These are phyloP conservation scores for Agonum fuliginosum DNA, from an alignment of 2,888 invertebrate species.

Conservation along the genomic window DNA sequence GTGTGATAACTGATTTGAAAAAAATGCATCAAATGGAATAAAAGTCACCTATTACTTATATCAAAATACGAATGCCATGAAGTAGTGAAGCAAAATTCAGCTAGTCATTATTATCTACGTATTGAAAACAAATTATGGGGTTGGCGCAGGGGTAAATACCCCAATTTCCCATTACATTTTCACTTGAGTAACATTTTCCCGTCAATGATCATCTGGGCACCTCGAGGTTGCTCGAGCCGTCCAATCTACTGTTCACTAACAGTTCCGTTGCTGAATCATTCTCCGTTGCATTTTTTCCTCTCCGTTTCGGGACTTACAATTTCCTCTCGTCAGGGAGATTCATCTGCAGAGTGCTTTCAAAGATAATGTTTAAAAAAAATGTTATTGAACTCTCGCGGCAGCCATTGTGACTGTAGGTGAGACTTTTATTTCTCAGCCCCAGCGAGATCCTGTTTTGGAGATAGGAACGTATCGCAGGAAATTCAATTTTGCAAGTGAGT, in stretches of 20 bases:
- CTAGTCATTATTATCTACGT: too few relatives aligned
- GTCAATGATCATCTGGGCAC: constrained; percentile 9
- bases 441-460: constrained; percentile 44
- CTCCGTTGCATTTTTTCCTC: constrained; percentile 40
- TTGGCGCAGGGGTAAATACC: not conserved
- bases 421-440: constrained; percentile 46
- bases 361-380: constrained; percentile 57
- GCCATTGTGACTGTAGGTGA: constrained; percentile 40
- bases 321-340: constrained; percentile 48
- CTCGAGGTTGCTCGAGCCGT: constrained; percentile 1
- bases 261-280: constrained; percentile 47
- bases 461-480: constrained; percentile 55
- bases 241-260: constrained; percentile 6
- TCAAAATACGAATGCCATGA: too few relatives aligned
- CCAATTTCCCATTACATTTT: constrained; percentile 8
- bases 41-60: too few relatives aligned
- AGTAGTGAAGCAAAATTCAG: too few relatives aligned
- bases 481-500: constrained; percentile 60
- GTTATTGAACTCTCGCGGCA: constrained; percentile 40
- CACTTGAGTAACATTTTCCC: not conserved
- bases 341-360: constrained; percentile 53
- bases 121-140: not conserved
- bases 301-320: constrained; percentile 37
- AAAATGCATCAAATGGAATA: too few relatives aligned
- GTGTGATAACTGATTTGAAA: too few relatives aligned